Percentiles rank a stretch among this genome's conserved stretches.
phyloP scores from a whole-genome alignment of 2,113 vertebrate genomes.

The Archilochus colubris region DNA sequence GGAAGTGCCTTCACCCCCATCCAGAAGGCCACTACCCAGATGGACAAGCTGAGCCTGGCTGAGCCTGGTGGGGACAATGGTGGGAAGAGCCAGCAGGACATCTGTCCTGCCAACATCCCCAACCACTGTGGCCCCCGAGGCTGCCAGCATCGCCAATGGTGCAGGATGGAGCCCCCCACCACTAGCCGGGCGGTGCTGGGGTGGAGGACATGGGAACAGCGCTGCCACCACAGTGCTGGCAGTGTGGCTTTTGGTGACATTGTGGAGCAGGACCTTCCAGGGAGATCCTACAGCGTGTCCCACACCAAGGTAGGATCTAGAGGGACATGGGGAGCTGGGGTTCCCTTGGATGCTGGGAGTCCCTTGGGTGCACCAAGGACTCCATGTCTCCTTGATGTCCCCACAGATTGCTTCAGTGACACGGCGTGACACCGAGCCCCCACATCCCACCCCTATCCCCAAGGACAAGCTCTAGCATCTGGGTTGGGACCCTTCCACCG shows the following conservation, averaged over 20 bases:
- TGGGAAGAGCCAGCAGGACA: background rate
- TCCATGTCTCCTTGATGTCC: no score
- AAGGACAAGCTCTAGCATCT: no score
- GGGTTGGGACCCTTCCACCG: no score
- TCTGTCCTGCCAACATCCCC: background rate
- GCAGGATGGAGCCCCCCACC: background rate
- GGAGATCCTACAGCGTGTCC: background rate
- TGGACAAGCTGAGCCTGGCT: conserved; percentile 62
- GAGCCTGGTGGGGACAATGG: background rate
- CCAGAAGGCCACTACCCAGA: conserved; percentile 56
- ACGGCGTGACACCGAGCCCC: no score
- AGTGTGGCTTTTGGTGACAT: no score
- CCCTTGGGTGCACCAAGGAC: no score
- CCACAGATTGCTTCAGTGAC: no score
- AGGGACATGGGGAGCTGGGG: no score
- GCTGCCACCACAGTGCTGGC: background rate
- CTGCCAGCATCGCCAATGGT: background rate
- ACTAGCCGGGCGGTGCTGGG: conserved; percentile 48
- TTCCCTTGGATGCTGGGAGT: background rate
- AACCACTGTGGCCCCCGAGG: background rate
- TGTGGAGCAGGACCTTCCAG: background rate
- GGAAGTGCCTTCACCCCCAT: background rate
- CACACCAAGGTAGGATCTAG: background rate
- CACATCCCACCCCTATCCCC: no score
- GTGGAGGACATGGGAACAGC: fast-evolving